Evolutionary conservation across 1,140 invertebrate species (phyloP).

Genomic region (Aphaenogaster ashmeadi): DNA sequence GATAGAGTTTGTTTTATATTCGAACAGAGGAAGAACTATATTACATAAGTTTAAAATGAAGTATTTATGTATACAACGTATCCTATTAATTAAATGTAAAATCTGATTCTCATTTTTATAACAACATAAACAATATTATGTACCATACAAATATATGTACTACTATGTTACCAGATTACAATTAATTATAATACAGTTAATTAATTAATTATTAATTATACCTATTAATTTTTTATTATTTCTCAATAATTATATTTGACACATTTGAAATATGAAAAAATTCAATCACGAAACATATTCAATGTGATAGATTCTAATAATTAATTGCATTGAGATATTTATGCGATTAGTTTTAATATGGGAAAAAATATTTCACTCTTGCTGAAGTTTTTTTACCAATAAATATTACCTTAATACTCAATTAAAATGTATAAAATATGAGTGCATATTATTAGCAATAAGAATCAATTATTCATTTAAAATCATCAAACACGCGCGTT

Average conservation of each 20-base stretch:
- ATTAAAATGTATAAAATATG: conserved; percentile 26
- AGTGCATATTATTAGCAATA: conserved; percentile 4
- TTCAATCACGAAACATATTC: neutral
- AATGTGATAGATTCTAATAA: neutral
- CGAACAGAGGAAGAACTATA: neutral
- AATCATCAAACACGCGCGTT: conserved; percentile 23
- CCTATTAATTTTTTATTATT: neutral
- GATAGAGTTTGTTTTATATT: neutral
- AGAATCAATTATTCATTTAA: conserved; percentile 39
- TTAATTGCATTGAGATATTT: neutral
- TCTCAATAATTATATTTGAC: neutral
- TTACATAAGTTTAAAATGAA: neutral
- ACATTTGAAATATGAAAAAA: neutral
- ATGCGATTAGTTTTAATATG: neutral
- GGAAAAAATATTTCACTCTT: neutral
- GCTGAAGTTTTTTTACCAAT: neutral
- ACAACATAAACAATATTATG: neutral
- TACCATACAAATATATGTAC: neutral
- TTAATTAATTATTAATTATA: neutral
- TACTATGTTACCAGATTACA: neutral
- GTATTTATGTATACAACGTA: neutral
- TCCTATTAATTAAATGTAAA: conserved; percentile 9
- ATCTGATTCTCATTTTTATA: neutral
- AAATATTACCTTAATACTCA: conserved; percentile 7
- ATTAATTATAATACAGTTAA: neutral